Base-by-base conservation (phyloP, 1,140 invertebrate genomes). In the Bombus consobrinus region DNA sequence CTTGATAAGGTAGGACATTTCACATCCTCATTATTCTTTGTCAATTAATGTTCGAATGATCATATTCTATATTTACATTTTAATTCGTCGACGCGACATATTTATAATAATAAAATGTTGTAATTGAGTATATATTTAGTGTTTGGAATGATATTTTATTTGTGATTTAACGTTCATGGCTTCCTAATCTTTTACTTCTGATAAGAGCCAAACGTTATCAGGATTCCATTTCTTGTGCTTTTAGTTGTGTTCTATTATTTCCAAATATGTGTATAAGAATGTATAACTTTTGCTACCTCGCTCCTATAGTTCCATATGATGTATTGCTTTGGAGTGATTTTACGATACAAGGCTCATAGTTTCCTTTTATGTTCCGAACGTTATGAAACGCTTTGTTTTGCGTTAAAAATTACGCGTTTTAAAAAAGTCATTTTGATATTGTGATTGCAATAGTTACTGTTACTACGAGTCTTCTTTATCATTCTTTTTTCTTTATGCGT, bases 1-100 rank as follows among this genome's bases (percentile, higher is more conserved):
- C 94, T 93, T 95, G 93, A 95, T 95, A 89, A 94, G 93, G 94
- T 94, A 93, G 79, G 89, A 83, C 57, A 87, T 53, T 43, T 88
- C 75, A 82, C 39, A 74, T 79, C 75, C 66, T 88, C 37, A 77
- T 83, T 69, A 73, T 69, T 83, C 77, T 77, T 81, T 79, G 68
- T 80, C 83, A 47, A 80, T 85, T 85, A 66, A 80, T 71, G 77
- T 85, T 64, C 68, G 37, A 37, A 69, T 25, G 68, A 85, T 39
- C 59, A 22, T 80, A 64, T 80, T 80, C n/a, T 85, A 80, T 37
- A 47, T 85, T 85, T 85, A 85, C 68, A 72, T 80, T 85, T 73
- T 73, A 72, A 80, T 85, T 73, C 39, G 18, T 32, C 68, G 53
- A 72, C 76, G 0, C 68, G 47, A 85, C 77, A 57, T 79, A 84